A percentile compares a stretch with the other conserved stretches of the same genome.
Evolutionary conservation across 1,140 invertebrate genomes (phyloP).

Genomic region (Andricus grossulariae): DNA sequence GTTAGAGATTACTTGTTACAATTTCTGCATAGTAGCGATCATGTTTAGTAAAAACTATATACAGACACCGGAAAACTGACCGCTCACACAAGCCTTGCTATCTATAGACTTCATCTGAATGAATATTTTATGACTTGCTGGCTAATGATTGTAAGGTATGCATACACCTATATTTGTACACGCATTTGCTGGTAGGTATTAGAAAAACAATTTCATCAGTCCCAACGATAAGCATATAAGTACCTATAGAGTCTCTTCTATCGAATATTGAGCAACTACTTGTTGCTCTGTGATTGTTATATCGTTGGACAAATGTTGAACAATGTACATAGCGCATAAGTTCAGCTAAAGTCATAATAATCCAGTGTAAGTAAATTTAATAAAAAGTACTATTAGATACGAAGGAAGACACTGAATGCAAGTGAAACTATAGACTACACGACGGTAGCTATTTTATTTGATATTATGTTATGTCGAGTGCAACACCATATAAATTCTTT

Average conservation of each 20-base stretch:
- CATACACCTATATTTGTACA: neutral
- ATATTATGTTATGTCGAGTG: neutral
- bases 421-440: conserved; percentile 4
- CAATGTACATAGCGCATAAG: neutral
- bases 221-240: neutral
- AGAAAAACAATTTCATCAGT: neutral
- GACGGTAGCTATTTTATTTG: conserved; percentile 18
- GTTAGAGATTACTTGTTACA: no score
- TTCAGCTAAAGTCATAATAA: neutral
- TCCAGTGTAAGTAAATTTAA: neutral
- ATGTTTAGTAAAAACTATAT: neutral
- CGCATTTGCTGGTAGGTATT: neutral
- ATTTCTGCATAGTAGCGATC: no score
- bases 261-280: conserved; percentile 21
- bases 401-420: conserved; percentile 1
- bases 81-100: no score
- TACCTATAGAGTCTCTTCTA: neutral
- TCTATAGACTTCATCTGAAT: neutral
- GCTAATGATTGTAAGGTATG: neutral
- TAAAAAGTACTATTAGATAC: neutral
- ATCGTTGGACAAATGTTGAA: neutral
- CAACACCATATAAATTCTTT: neutral
- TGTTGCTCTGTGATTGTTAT: conserved; percentile 17
- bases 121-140: conserved; percentile 13
- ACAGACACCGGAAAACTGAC: neutral